Base-by-base conservation (phyloP, 2,888 invertebrate genomes). In the Hyppa rectilinea region DNA sequence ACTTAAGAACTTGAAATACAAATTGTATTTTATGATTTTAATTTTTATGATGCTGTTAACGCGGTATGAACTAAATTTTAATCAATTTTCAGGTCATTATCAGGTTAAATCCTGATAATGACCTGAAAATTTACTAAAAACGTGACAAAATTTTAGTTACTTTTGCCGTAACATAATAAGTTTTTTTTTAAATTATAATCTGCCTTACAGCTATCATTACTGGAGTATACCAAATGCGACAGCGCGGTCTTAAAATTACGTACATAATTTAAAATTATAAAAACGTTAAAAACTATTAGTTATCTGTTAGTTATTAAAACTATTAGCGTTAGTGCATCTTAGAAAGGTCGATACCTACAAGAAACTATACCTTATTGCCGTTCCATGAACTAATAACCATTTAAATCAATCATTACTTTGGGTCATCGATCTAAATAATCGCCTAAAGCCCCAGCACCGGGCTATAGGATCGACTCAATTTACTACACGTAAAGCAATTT, bases 371-470 rank as follows among this genome's bases (percentile, higher is more conserved):
- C 20, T 12, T 52, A 64, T 53, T 29, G 36, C 12, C 50, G 10
- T 29, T 36, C 6, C 3, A 40, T 4, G 9, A 34, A 0, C 9
- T 10, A 53, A 63, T 29, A 29, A 47, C 26, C 31, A 53, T 71
- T 43, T 55, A 53, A 36, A 59, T 55, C 34, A 36, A n/a, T 55
- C 40, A 74, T 55, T 36, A 66, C n/a, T 38, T 4, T 29, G 36
- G 67, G 61, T 62, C 76, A 43, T 40, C 45, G 50, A 12, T 38
- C 60, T 53, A 63, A 58, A 74, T 80, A 79, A 79, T 80, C 61
- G 36, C 52, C 49, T 63, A 52, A 63, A 56, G 61, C 12, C 34
- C 2, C 17, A 34, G 60, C 49, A 49, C 40, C 31, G 12, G 26
- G 49, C 64, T 65, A 43, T 29, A 34, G 14, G 23, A 63, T 59